Conservation (phyloP, 2,888 invertebrate species). For the Microctonus brassicae region DNA sequence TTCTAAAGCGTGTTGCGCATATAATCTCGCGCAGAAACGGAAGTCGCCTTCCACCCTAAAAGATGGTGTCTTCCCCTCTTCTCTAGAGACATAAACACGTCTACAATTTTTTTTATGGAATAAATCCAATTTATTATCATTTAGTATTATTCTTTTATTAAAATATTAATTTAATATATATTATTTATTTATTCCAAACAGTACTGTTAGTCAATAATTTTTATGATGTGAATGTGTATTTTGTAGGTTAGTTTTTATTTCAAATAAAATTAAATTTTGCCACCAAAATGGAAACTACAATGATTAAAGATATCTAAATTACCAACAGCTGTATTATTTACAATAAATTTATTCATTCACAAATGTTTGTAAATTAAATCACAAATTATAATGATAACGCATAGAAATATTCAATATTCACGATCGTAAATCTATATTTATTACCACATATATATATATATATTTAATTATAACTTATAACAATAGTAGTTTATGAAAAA, state of each 20-base stretch:
- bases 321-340: neutral
- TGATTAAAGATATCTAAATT: neutral
- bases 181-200: no score
- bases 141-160: no score
- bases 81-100: no score
- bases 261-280: neutral
- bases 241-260: no score
- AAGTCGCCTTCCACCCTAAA: neutral
- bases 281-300: neutral
- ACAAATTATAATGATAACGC: neutral
- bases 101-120: no score
- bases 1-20: neutral
- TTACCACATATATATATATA: neutral
- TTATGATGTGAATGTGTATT: no score
- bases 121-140: no score
- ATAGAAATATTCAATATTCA: neutral
- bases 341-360: neutral
- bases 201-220: no score
- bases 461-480: no score
- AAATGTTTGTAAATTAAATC: neutral
- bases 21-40: neutral
- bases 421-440: neutral
- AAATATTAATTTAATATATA: no score
- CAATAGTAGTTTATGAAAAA: neutral
- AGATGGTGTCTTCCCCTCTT: slow-evolving; percentile 7